phyloP scores from a whole-genome alignment of 2,888 invertebrate species.

The Drosophila kambysellisi region DNA sequence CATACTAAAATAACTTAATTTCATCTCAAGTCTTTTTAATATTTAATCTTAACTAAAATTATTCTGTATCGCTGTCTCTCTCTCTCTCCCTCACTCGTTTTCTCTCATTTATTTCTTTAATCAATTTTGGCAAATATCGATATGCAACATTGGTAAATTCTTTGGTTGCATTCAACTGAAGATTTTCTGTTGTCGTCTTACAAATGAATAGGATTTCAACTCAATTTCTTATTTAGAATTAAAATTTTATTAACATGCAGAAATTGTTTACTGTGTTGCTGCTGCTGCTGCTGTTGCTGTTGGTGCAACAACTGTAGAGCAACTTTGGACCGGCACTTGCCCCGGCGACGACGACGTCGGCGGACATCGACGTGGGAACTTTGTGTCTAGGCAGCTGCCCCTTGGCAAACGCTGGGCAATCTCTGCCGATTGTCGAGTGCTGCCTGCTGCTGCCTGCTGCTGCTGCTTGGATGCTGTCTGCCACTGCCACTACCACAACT shows the following conservation, averaged over 20 bases:
- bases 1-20: background rate
- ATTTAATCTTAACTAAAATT: background rate
- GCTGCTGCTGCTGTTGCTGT: slow-evolving; percentile 36
- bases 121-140: no score
- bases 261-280: slow-evolving; percentile 20
- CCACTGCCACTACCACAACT: background rate
- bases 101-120: background rate
- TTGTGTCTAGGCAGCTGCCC: slow-evolving; percentile 70
- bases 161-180: background rate
- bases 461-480: slow-evolving; percentile 29
- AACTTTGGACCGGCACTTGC: slow-evolving; percentile 60
- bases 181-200: no score
- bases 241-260: background rate
- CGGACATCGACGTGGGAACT: slow-evolving; percentile 74
- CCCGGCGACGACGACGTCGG: slow-evolving; percentile 27
- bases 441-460: slow-evolving; percentile 49
- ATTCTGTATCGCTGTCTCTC: background rate
- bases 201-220: no score
- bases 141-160: no score
- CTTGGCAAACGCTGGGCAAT: slow-evolving; percentile 65
- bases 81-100: background rate
- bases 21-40: background rate
- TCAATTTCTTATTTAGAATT: background rate
- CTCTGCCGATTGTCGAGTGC: slow-evolving; percentile 65
- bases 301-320: slow-evolving; percentile 45